Conservation (phyloP, 2,113 vertebrate genomes). For the Apodemus sylvaticus region DNA sequence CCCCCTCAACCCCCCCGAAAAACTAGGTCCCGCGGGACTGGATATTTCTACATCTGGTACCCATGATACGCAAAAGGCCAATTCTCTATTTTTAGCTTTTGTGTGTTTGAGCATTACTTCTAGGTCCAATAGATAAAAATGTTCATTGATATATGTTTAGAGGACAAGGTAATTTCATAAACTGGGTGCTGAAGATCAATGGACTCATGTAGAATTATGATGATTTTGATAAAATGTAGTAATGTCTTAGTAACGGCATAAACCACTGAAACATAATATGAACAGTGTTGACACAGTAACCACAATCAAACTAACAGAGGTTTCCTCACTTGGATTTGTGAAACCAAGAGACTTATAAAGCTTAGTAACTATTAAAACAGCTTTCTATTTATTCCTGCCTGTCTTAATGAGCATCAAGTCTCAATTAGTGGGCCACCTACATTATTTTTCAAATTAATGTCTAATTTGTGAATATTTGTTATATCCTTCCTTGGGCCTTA, state of each 20-base stretch:
- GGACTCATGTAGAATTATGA: conserved; percentile 47
- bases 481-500: conserved; percentile 12
- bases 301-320: conserved; percentile 53
- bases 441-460: conserved; percentile 65
- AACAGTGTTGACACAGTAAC: conserved; percentile 42
- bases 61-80: conserved; percentile 66
- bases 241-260: conserved; percentile 39
- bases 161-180: conserved; percentile 66
- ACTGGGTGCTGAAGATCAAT: conserved; percentile 39
- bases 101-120: conserved; percentile 63
- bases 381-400: conserved; percentile 42
- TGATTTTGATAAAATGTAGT: conserved; percentile 42
- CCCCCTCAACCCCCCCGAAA: no score
- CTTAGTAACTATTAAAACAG: conserved; percentile 9
- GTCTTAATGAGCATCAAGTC: conserved; percentile 48
- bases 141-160: conserved; percentile 65
- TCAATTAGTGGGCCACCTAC: conserved; percentile 11
- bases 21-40: no score
- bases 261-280: conserved; percentile 48
- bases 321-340: conserved; percentile 43
- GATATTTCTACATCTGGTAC: conserved; percentile 65
- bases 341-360: conserved; percentile 47
- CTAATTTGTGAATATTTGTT: conserved; percentile 41
- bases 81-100: conserved; percentile 73
- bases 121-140: conserved; percentile 58